phyloP scores from a whole-genome alignment of 2,113 vertebrate genomes.

The Psilopsiagon aurifrons region DNA sequence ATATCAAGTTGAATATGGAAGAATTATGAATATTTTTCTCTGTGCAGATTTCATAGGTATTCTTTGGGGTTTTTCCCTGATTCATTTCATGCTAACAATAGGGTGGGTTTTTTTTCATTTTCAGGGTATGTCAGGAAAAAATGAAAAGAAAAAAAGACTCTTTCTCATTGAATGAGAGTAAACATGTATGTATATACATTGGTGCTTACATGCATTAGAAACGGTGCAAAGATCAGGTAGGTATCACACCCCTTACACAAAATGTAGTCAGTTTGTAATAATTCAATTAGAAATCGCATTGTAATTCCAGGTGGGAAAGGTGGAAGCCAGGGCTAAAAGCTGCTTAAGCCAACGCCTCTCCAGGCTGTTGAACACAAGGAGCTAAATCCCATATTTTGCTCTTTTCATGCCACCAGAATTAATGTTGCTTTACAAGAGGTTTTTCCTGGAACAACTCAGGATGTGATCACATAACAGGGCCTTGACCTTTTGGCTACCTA shows the following conservation, averaged over 20 bases:
- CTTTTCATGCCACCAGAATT: neutral
- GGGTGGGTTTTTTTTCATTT: neutral
- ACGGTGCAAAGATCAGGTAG: neutral
- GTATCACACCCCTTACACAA: neutral
- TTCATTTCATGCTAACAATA: neutral
- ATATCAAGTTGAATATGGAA: slow-evolving; percentile 2
- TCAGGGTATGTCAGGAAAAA: neutral
- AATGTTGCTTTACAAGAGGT: neutral
- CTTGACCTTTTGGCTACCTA: slow-evolving; percentile 45
- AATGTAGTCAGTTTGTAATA: neutral
- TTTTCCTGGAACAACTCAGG: slow-evolving; percentile 53
- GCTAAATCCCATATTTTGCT: neutral
- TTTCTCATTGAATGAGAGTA: neutral
- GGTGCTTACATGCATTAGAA: neutral
- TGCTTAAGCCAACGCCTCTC: neutral
- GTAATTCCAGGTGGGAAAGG: neutral
- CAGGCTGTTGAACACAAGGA: neutral
- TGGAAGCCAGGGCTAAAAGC: neutral
- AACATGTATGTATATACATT: neutral
- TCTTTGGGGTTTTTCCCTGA: neutral
- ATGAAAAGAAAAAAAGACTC: neutral
- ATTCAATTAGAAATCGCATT: neutral
- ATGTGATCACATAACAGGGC: slow-evolving; percentile 33
- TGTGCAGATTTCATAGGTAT: neutral
- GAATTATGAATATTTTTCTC: slow-evolving; percentile 8